phyloP scores from a whole-genome alignment of 1,140 invertebrate genomes.

The Limonius californicus region DNA sequence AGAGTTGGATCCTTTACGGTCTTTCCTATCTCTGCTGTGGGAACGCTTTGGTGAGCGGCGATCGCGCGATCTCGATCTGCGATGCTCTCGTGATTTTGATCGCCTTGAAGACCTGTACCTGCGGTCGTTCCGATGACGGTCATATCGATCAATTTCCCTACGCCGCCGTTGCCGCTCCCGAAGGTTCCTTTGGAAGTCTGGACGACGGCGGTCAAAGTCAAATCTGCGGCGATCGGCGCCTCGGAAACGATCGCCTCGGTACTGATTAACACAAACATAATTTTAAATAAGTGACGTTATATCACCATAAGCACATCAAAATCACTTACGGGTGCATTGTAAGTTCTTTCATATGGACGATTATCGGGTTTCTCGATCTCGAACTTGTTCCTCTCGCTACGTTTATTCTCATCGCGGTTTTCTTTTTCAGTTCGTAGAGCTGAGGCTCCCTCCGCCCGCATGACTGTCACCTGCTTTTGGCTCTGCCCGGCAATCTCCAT shows the following conservation, averaged over 20 bases:
- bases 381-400: conserved; percentile 38
- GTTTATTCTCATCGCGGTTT: conserved; percentile 23
- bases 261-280: too few species aligned
- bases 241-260: conserved; percentile 6
- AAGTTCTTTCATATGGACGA: not conserved
- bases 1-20: conserved; percentile 26
- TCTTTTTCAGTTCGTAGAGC: conserved; percentile 2
- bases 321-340: not conserved
- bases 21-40: conserved; percentile 17
- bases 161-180: not conserved
- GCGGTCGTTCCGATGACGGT: not conserved
- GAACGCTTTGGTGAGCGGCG: conserved; percentile 19
- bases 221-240: not conserved
- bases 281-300: too few species aligned
- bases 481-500: conserved; percentile 26
- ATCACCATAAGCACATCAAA: too few species aligned
- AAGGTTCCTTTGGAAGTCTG: not conserved
- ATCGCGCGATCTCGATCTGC: conserved; percentile 21
- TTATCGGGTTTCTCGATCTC: conserved; percentile 37
- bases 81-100: conserved; percentile 28
- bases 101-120: conserved; percentile 16
- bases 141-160: conserved; percentile 10
- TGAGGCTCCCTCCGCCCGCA: not conserved
- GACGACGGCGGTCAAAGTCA: conserved; percentile 4
- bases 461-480: not conserved